Conservation (phyloP, 2,888 invertebrate genomes). For the Apantesis nais region DNA sequence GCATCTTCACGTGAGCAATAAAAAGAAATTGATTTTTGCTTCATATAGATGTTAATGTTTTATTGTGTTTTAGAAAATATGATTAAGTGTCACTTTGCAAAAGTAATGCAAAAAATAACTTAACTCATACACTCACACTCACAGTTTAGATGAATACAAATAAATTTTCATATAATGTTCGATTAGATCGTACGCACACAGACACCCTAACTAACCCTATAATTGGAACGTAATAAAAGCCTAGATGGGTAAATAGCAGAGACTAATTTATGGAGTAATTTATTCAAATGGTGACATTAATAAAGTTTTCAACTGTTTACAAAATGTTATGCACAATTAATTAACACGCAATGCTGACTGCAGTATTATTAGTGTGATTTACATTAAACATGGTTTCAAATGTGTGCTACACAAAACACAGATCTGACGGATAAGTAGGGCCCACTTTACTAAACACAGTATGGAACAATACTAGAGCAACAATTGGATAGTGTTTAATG, state of each 20-base stretch:
- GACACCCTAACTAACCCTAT: background rate
- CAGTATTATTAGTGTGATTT: conserved; percentile 1
- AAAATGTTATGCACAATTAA: background rate
- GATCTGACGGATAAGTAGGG: background rate
- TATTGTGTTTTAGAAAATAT: no score
- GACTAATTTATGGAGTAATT: background rate
- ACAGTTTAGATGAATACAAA: background rate
- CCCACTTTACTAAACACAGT: background rate
- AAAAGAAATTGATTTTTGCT: background rate
- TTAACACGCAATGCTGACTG: background rate
- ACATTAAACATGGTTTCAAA: background rate
- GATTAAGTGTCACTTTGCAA: background rate
- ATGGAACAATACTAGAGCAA: background rate
- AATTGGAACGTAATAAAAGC: background rate
- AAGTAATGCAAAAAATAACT: background rate
- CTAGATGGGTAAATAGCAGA: background rate
- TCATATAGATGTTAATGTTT: background rate
- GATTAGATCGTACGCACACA: background rate
- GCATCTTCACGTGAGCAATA: background rate
- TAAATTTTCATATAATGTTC: background rate
- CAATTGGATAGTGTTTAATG: background rate
- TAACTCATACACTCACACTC: background rate
- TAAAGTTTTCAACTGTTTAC: background rate
- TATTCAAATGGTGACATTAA: conserved; percentile 1
- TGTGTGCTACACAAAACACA: background rate